These are phyloP conservation scores for Cepphus grylle DNA, from an alignment of 2,113 vertebrate genomes.

Conservation along the genomic window DNA sequence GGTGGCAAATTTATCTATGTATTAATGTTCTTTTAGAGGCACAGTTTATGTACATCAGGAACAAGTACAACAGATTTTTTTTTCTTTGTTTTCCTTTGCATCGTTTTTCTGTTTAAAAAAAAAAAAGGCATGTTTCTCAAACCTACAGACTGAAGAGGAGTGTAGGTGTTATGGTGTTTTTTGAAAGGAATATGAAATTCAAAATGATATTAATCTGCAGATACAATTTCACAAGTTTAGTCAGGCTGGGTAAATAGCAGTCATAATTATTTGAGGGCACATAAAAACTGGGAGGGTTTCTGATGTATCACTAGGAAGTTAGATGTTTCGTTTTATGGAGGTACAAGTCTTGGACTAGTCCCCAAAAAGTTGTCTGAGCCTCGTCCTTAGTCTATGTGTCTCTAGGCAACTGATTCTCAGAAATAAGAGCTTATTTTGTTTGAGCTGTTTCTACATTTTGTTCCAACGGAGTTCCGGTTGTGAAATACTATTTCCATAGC, in stretches of 20 bases:
- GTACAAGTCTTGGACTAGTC: not conserved
- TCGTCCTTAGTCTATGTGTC: not conserved
- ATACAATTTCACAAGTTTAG: not conserved
- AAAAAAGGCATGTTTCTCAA: not conserved
- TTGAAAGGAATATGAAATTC: not conserved
- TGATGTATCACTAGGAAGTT: not conserved
- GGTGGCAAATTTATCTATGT: not conserved
- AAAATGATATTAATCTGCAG: not conserved
- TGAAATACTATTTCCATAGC: conserved; percentile 30
- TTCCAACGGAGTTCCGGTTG: not conserved
- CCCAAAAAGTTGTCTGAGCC: not conserved
- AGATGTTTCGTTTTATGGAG: not conserved
- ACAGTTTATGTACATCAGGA: not conserved
- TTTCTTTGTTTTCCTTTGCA: not conserved
- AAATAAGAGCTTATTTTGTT: not conserved
- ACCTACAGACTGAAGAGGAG: not conserved
- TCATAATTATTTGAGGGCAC: not conserved
- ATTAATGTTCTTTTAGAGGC: not conserved
- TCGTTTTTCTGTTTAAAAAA: not conserved
- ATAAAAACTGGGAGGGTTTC: not conserved
- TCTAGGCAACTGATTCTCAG: not conserved
- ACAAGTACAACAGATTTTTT: not conserved
- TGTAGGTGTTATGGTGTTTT: not conserved
- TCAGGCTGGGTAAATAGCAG: not conserved
- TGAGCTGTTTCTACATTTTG: not conserved